Conservation (phyloP, 2,113 vertebrate genomes). For the Oreocharis arfaki region DNA sequence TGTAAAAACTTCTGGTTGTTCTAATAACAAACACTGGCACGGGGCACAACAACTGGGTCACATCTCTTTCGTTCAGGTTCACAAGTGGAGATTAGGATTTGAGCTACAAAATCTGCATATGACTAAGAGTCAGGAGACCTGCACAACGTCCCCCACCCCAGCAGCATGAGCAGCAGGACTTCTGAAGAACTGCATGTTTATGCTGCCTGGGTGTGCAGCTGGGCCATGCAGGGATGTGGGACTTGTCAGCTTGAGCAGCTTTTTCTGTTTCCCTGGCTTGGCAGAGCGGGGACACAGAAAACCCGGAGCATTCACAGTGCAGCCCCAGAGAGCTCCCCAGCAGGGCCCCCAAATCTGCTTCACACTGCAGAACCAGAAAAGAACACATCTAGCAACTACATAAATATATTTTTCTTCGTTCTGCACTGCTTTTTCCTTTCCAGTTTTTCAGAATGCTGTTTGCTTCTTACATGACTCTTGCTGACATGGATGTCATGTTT, state of each 20-base stretch:
- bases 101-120: background rate
- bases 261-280: background rate
- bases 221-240: background rate
- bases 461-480: background rate
- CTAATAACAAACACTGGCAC: background rate
- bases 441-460: background rate
- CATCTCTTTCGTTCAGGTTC: background rate
- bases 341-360: background rate
- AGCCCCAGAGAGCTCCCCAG: background rate
- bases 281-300: background rate
- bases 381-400: background rate
- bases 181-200: background rate
- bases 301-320: accelerated
- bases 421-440: background rate
- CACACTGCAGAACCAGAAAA: background rate
- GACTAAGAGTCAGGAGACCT: conserved; percentile 1
- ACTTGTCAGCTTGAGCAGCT: background rate
- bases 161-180: background rate
- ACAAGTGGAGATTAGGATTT: background rate
- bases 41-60: background rate
- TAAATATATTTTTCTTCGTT: background rate
- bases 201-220: background rate
- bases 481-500: background rate
- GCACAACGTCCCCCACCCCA: background rate
- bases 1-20: background rate